Base-by-base conservation (phyloP, 2,113 vertebrate genomes). In the Tragelaphus buxtoni region DNA sequence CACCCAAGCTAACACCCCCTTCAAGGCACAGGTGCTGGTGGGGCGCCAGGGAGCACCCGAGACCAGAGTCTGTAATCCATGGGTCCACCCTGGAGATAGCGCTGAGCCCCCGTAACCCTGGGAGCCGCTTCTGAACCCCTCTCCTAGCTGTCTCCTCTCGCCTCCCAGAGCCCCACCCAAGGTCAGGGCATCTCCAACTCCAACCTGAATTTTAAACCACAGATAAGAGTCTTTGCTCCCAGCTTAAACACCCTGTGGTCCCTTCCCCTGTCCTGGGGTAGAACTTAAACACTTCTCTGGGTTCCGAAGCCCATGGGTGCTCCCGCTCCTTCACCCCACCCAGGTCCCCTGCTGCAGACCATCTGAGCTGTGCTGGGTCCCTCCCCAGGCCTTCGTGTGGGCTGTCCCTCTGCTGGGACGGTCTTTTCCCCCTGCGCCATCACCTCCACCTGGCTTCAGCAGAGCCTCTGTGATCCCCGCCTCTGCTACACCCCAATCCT, bases 51-150 rank as follows among this genome's bases (percentile, higher is more conserved):
- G 26, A 81, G 10, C 60, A 49, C 18, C 56, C 0, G 17, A 65
- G 58, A 42, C 47, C 58, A 22, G 76, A 7, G 0, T 7, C 51
- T 39, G 4, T 28, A 22, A 12, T 28, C 51, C n/a, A 9, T 28
- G 0, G 35, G 32, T 60, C 55, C 32, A 5, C n/a, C 30, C 24
- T 6, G 51, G 74, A 61, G 9, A 1, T 14, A 3, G 22, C 16
- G 0, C 81, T 14, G 55, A 35, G 55, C 7, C 1, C 9, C 55
- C 5, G 0, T 49, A 14, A 7, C 24, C 7, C 4, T 7, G 42
- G 42, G 45, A 22, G n/a, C n/a, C 2, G 8, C 35, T 17, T 61
- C 53, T 13, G 30, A 83, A 12, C 8, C n/a, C n/a, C n/a, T 51
- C 53, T 28, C 24, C 26, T 1, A 12, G 22, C 87, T 9, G 49